Conservation (phyloP, 1,140 invertebrate species). For the Bombus polaris region DNA sequence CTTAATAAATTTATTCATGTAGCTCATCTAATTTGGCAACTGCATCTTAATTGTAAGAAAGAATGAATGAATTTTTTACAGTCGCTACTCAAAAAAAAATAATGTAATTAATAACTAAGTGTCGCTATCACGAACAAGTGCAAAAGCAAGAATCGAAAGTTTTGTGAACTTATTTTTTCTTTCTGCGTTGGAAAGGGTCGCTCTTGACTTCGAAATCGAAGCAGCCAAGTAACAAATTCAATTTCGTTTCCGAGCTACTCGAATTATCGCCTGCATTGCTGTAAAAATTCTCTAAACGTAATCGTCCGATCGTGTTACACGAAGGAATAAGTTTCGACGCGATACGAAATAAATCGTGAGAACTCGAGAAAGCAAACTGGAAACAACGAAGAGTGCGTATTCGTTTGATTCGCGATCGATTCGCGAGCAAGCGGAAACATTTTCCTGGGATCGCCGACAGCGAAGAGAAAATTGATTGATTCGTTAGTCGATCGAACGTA, state of each 20-base stretch:
- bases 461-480: conserved; percentile 20
- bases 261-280: background rate
- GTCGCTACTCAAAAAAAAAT: too few species aligned
- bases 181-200: background rate
- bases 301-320: background rate
- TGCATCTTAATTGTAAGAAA: too few species aligned
- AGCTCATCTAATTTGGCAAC: too few species aligned
- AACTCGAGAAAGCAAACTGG: background rate
- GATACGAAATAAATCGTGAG: conserved; percentile 25
- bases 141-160: background rate
- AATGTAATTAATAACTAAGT: too few species aligned
- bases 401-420: background rate
- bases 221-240: conserved; percentile 21
- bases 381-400: background rate
- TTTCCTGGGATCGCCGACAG: background rate
- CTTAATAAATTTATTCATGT: too few species aligned
- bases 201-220: conserved; percentile 11
- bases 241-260: background rate
- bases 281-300: conserved; percentile 6
- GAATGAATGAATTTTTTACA: too few species aligned
- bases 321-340: conserved; percentile 11
- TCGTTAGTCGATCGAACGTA: conserved; percentile 14
- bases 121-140: too few species aligned
- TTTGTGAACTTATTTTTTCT: background rate
- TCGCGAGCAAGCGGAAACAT: background rate